These are phyloP conservation scores for Luehdorfia chinensis DNA, from an alignment of 1,140 invertebrate genomes.

Conservation along the genomic window DNA sequence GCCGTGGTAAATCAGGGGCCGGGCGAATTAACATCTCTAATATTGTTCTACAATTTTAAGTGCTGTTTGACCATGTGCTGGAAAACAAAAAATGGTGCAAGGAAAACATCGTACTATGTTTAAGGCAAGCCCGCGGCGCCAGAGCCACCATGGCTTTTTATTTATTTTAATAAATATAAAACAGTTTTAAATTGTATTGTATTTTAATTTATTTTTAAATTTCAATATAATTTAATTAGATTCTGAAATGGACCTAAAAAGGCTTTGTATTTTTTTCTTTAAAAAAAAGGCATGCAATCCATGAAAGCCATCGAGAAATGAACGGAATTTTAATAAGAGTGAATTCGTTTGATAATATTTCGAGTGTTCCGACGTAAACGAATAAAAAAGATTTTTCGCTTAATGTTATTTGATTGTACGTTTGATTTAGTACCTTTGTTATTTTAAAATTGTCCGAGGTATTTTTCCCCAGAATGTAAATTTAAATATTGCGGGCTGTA, in stretches of 20 bases:
- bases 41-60: too few species aligned
- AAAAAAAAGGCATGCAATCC: neutral
- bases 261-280: slow-evolving; percentile 9
- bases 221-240: slow-evolving; percentile 10
- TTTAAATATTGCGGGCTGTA: too few species aligned
- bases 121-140: too few species aligned
- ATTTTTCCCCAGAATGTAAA: too few species aligned
- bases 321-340: slow-evolving; percentile 10
- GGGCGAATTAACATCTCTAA: too few species aligned
- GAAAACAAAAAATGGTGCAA: too few species aligned
- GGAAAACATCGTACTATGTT: too few species aligned
- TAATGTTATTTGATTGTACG: neutral
- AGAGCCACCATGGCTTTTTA: too few species aligned
- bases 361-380: slow-evolving; percentile 1
- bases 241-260: slow-evolving; percentile 2
- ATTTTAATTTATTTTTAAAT: slow-evolving; percentile 4
- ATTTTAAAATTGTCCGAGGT: neutral
- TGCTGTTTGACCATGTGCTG: too few species aligned
- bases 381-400: slow-evolving; percentile 1
- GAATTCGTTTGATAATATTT: slow-evolving; percentile 1
- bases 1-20: too few species aligned
- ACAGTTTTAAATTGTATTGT: too few species aligned
- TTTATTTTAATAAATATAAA: too few species aligned
- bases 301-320: neutral
- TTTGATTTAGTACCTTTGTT: slow-evolving; percentile 8